These are phyloP conservation scores for Apamea anceps DNA, from an alignment of 2,888 invertebrate species.

Conservation along the genomic window DNA sequence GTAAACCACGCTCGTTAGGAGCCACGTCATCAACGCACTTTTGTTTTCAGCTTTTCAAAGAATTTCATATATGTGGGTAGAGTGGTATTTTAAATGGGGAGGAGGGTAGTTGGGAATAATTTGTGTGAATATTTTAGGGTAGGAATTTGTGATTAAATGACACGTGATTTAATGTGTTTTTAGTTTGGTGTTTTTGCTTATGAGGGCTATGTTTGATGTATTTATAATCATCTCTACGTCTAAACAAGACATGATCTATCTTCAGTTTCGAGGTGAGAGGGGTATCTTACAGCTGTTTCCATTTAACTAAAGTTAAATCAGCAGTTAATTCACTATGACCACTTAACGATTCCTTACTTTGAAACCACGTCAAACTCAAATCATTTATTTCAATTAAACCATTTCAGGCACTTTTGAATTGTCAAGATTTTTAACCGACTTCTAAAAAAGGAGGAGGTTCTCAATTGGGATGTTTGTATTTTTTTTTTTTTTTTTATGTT, in stretches of 20 bases:
- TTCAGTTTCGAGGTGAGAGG: not conserved
- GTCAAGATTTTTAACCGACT: too few relatives aligned
- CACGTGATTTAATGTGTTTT: conserved; percentile 13
- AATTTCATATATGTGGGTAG: conserved; percentile 37
- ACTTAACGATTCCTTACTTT: too few relatives aligned
- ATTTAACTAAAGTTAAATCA: not conserved
- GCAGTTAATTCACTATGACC: too few relatives aligned
- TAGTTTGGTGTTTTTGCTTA: conserved; percentile 1
- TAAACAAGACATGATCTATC: not conserved
- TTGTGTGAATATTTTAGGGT: conserved; percentile 5
- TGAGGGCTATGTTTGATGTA: not conserved
- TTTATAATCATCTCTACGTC: not conserved
- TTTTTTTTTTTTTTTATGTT: too few relatives aligned
- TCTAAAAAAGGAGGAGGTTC: too few relatives aligned
- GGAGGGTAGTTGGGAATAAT: conserved; percentile 11
- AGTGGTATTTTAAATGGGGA: conserved; percentile 27
- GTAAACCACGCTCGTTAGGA: conserved; percentile 54
- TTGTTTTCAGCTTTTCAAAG: conserved; percentile 55
- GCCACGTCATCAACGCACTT: conserved; percentile 63
- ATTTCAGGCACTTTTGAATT: too few relatives aligned
- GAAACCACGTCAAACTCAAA: too few relatives aligned
- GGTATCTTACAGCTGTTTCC: not conserved
- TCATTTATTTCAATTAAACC: too few relatives aligned
- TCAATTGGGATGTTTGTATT: too few relatives aligned
- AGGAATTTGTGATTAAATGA: conserved; percentile 1